Evolutionary conservation across 2,113 vertebrate species (phyloP).

Genomic region (Calonectris borealis): DNA sequence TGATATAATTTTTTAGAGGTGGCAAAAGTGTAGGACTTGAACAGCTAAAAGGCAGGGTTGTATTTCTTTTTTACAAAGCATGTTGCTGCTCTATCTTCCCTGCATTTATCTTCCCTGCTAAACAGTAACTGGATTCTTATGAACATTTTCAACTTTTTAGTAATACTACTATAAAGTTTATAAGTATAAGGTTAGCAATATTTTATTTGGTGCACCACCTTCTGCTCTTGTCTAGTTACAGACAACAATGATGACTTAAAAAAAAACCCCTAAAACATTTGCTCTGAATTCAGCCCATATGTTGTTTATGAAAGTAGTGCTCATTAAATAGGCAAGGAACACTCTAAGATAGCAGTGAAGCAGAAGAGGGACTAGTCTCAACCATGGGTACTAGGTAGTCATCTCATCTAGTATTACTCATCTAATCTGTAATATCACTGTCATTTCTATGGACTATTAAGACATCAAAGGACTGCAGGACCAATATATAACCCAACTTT

Average conservation of each 20-base stretch:
- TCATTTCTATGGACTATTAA: neutral
- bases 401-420: neutral
- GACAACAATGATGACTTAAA: neutral
- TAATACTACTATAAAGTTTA: neutral
- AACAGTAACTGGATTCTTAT: neutral
- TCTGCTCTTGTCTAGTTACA: neutral
- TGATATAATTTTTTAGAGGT: neutral
- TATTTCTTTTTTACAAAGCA: neutral
- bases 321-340: neutral
- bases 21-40: neutral
- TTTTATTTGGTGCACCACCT: neutral
- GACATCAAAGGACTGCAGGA: neutral
- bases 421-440: neutral
- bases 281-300: neutral
- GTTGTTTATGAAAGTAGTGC: neutral
- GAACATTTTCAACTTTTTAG: neutral
- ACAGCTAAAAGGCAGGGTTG: neutral
- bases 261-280: neutral
- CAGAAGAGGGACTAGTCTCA: neutral
- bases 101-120: neutral
- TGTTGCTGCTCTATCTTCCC: neutral
- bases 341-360: neutral
- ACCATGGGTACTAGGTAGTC: neutral
- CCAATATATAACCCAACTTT: fast-evolving
- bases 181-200: neutral